A percentile compares a stretch with the other conserved stretches of the same genome.
phyloP scores from a whole-genome alignment of 2,113 vertebrate species.

The Ciconia maguari region DNA sequence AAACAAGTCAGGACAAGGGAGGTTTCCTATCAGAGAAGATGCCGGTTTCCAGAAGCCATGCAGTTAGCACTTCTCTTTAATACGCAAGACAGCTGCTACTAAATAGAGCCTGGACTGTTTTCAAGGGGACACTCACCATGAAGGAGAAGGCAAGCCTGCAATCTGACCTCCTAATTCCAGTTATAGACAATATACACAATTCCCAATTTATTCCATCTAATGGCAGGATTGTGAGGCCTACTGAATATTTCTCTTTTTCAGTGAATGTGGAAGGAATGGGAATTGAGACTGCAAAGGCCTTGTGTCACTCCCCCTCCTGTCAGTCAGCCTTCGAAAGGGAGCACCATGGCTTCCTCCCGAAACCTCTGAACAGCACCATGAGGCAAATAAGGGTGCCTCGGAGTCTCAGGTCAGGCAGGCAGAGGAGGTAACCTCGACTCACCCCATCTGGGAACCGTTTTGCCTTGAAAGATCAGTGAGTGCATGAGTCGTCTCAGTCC shows the following conservation, averaged over 20 bases:
- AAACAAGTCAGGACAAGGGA: neutral
- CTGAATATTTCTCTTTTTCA: neutral
- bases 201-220: neutral
- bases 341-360: neutral
- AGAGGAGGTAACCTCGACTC: neutral
- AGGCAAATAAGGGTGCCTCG: neutral
- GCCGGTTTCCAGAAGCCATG: neutral
- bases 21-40: neutral
- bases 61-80: neutral
- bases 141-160: neutral
- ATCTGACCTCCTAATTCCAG: neutral
- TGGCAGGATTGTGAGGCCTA: neutral
- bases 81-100: neutral
- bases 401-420: neutral
- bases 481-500: neutral
- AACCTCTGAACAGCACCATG: neutral
- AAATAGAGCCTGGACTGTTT: neutral
- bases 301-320: neutral
- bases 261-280: neutral
- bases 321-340: neutral
- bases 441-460: neutral
- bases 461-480: neutral
- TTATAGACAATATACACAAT: neutral
- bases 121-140: neutral
- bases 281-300: neutral